A percentile compares a stretch with the other conserved stretches of the same genome.
These are phyloP conservation scores for Cisticola juncidis DNA, from an alignment of 2,113 vertebrate species.

Conservation along the genomic window DNA sequence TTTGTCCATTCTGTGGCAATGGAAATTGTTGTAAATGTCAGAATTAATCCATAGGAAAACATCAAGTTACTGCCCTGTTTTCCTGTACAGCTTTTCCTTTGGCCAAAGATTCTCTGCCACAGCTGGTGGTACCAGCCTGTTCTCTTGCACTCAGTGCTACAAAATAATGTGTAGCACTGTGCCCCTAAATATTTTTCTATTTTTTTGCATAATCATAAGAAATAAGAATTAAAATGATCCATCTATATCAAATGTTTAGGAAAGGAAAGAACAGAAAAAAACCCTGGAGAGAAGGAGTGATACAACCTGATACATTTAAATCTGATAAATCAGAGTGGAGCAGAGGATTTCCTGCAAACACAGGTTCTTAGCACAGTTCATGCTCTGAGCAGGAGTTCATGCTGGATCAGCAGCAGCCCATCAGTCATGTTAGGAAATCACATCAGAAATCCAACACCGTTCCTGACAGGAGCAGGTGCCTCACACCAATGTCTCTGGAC, in stretches of 20 bases:
- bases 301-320: background rate
- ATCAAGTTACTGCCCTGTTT: background rate
- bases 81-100: background rate
- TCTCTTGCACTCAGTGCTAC: background rate
- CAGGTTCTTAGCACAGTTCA: background rate
- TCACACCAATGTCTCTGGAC: background rate
- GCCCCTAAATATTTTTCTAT: background rate
- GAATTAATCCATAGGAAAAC: background rate
- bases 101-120: background rate
- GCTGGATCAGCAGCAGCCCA: background rate
- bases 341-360: background rate
- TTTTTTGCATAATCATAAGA: background rate
- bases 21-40: background rate
- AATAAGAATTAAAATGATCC: background rate
- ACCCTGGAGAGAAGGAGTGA: background rate
- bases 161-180: background rate
- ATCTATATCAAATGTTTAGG: background rate
- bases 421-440: slow-evolving; percentile 10
- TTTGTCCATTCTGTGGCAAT: background rate
- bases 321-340: background rate
- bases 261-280: background rate
- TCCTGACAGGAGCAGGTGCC: slow-evolving; percentile 32
- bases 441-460: background rate
- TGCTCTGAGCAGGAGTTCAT: background rate
- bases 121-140: background rate